A percentile compares a stretch with the other conserved stretches of the same genome.
phyloP scores from a whole-genome alignment of 2,888 invertebrate species.

The Thalpophila matura region DNA sequence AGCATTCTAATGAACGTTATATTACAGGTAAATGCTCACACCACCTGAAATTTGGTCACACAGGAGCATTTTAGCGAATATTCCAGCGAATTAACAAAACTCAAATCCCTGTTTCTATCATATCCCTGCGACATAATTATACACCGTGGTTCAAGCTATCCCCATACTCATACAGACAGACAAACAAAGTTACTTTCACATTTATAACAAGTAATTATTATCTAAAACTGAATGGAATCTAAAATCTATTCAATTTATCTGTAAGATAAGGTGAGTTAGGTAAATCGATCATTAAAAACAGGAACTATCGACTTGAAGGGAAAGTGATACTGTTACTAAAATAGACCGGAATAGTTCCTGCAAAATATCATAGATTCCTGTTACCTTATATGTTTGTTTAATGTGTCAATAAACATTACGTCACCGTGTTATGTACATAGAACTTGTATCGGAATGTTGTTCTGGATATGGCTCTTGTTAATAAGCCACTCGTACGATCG shows the following conservation, averaged over 20 bases:
- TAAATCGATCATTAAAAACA: constrained; percentile 19
- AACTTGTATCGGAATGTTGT: constrained; percentile 31
- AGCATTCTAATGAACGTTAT: too few species aligned
- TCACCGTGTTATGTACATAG: constrained; percentile 11
- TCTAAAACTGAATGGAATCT: neutral
- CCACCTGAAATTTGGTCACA: too few species aligned
- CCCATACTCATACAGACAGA: too few species aligned
- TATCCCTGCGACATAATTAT: too few species aligned
- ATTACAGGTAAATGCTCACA: too few species aligned
- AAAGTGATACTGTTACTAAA: constrained; percentile 41
- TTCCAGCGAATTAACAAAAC: too few species aligned
- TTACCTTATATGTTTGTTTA: constrained; percentile 19
- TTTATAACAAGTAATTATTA: too few species aligned
- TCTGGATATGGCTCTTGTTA: constrained; percentile 2
- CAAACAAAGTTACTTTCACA: too few species aligned
- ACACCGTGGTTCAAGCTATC: too few species aligned
- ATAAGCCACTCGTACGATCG: neutral
- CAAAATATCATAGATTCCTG: constrained; percentile 48
- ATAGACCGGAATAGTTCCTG: constrained; percentile 44
- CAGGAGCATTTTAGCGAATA: too few species aligned
- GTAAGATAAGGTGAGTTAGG: neutral
- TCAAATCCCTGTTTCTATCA: too few species aligned
- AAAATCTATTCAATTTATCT: neutral
- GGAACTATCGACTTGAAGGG: constrained; percentile 39
- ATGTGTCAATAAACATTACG: constrained; percentile 41